Conservation (phyloP, 2,888 invertebrate genomes). For the Anodontia alba region DNA sequence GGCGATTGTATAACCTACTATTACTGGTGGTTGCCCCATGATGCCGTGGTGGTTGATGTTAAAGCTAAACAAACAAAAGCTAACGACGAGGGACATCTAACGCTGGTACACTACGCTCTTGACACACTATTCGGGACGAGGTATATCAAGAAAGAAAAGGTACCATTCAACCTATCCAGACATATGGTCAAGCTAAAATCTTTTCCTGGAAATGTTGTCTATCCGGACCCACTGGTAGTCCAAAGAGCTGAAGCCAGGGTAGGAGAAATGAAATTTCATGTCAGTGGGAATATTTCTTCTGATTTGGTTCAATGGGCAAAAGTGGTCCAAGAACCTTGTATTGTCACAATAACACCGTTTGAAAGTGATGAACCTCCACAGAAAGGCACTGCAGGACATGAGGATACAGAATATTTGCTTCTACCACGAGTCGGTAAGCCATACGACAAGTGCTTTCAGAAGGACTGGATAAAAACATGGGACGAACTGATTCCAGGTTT, state of each 20-base stretch:
- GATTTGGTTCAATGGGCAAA: slow-evolving; percentile 50
- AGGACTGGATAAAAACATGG: slow-evolving; percentile 23
- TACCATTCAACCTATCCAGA: slow-evolving; percentile 14
- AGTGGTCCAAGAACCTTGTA: slow-evolving; percentile 32
- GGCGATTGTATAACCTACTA: slow-evolving; percentile 36
- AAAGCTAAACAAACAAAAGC: slow-evolving; percentile 6
- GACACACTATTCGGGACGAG: slow-evolving; percentile 14
- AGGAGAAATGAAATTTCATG: slow-evolving; percentile 32
- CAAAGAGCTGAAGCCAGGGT: slow-evolving; percentile 27
- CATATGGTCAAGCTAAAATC: slow-evolving; percentile 17
- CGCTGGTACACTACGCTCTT: slow-evolving; percentile 36
- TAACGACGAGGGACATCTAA: background rate
- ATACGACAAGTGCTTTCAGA: slow-evolving; percentile 22
- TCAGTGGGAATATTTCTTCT: slow-evolving; percentile 29
- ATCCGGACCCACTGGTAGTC: slow-evolving; percentile 21
- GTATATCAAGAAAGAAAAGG: slow-evolving; percentile 27
- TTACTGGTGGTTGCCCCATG: slow-evolving; percentile 37
- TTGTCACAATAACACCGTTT: background rate
- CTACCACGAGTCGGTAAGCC: slow-evolving; percentile 17
- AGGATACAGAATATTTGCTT: slow-evolving; percentile 1
- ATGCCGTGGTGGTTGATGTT: slow-evolving; percentile 31
- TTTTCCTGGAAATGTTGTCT: slow-evolving; percentile 28
- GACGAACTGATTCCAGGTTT: slow-evolving; percentile 26
- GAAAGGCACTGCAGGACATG: background rate
- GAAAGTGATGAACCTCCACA: background rate